Conservation (phyloP, 1,140 invertebrate genomes). For the Drosophila equinoxialis region DNA sequence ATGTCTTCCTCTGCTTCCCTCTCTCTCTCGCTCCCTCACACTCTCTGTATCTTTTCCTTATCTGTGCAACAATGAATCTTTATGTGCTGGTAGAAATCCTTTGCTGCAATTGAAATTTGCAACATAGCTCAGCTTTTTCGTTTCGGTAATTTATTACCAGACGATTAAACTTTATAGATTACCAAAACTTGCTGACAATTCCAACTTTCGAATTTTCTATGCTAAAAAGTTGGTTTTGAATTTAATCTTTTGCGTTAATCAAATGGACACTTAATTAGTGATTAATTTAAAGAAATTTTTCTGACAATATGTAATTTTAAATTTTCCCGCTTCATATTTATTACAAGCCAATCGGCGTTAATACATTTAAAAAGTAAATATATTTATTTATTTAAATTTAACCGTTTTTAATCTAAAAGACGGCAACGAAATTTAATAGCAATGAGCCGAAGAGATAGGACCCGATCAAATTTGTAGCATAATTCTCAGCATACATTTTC, state of each 20-base stretch:
- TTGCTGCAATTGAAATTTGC: neutral
- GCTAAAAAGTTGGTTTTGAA: neutral
- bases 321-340: neutral
- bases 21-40: neutral
- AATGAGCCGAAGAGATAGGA: too few species aligned
- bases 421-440: too few species aligned
- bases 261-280: neutral
- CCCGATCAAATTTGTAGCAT: too few species aligned
- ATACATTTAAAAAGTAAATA: neutral
- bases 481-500: too few species aligned
- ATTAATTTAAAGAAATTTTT: neutral
- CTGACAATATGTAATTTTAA: neutral
- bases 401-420: too few species aligned
- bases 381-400: too few species aligned
- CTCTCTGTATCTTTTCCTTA: neutral
- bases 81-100: neutral
- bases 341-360: neutral
- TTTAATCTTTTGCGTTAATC: neutral
- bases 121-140: neutral
- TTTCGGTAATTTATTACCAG: conserved; percentile 3
- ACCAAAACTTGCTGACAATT: neutral
- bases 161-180: neutral
- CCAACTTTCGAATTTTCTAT: neutral
- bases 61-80: conserved; percentile 14
- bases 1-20: neutral